phyloP scores from a whole-genome alignment of 1,140 invertebrate genomes.

The Sipha flava region DNA sequence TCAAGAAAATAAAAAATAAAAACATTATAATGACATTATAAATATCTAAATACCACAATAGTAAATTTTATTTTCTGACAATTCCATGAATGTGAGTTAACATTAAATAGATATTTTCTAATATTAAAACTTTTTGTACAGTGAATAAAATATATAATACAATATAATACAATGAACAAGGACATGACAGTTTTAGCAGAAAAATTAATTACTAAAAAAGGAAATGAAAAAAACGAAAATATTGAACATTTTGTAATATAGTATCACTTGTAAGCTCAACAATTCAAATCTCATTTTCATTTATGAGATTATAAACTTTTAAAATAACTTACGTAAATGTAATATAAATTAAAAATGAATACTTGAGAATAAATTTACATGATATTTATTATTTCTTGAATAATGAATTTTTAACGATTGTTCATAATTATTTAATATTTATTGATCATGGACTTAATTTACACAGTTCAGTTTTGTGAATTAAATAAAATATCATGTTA shows the following conservation, averaged over 20 bases:
- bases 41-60: not conserved
- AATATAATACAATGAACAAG: too few relatives aligned
- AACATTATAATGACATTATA: not conserved
- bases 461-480: too few relatives aligned
- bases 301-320: constrained; percentile 3
- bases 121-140: not conserved
- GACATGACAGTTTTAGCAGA: not conserved
- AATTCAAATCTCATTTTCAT: not conserved
- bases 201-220: not conserved
- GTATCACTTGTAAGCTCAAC: not conserved
- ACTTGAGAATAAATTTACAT: too few relatives aligned
- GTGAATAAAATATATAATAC: too few relatives aligned
- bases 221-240: not conserved
- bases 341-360: too few relatives aligned
- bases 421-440: too few relatives aligned
- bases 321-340: not conserved
- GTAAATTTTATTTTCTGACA: not conserved
- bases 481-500: too few relatives aligned
- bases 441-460: too few relatives aligned
- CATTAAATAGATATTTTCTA: not conserved
- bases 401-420: too few relatives aligned
- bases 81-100: not conserved
- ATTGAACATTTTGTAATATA: not conserved
- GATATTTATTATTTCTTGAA: too few relatives aligned
- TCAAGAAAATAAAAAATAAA: not conserved